Base-by-base conservation (phyloP, 2,113 vertebrate species). In the Aspidoscelis tigris region DNA sequence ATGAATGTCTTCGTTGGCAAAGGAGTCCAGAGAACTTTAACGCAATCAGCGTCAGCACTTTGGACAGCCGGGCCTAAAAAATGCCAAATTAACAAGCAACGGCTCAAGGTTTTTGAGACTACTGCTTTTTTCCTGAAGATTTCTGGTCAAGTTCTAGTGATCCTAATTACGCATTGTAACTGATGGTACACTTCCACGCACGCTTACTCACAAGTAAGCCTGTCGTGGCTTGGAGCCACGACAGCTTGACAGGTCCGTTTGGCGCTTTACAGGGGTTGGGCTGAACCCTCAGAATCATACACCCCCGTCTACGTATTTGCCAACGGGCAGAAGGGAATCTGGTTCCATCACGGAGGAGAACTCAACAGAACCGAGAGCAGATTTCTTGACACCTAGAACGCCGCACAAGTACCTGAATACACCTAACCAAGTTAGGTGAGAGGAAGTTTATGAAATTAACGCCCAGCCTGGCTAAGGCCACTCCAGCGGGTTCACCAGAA, bases 191-290 rank as follows among this genome's bases (percentile, higher is more conserved):
- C n/a, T 75, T n/a, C 26, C 39, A 53, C 11, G n/a, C 9, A 33
- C 55, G n/a, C 47, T 22, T 55, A 41, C 64, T 83, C 70, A 84
- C 61, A 68, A 58, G 21, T 78, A 53, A 33, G 11, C 50, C 72
- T 58, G 12, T 39, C 22, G 9, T 44, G n/a, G 77, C 61, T 43
- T 78, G 65, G 66, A 50, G 12, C 78, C 91, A 91, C 6, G 3
- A 91, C 88, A 88, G 86, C 90, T 24, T 86, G 18, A 74, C 65
- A 75, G 14, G 43, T 87, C 64, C 58, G 76, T 76, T 47, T 1
- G 81, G 44, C 70, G 68, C 73, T 64, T 72, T 39, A 70, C 8
- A 14, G 84, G 76, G 85, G 22, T 53, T 4, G 21, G 44, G 44
- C 26, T 5, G 2, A 53, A 33, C 43, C 26, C 78, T 39, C 39